These are phyloP conservation scores for Epinephelus coioides DNA, from an alignment of 2,797 vertebrate genomes.

Conservation along the genomic window DNA sequence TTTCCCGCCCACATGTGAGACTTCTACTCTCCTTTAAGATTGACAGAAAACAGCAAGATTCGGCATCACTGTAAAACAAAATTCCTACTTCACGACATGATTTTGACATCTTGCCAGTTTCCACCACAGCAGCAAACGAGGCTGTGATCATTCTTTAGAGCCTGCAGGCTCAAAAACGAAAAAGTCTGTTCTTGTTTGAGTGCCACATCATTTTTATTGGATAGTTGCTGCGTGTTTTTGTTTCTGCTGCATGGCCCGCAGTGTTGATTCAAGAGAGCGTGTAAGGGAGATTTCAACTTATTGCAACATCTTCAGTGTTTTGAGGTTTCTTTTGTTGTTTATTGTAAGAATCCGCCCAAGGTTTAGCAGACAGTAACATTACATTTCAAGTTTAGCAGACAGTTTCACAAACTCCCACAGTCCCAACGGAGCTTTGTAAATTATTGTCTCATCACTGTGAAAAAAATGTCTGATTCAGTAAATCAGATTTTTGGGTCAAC, in stretches of 20 bases:
- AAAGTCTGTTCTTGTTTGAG: slow-evolving; percentile 39
- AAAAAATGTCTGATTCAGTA: not conserved
- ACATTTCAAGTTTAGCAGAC: not conserved
- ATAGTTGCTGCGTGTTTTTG: slow-evolving; percentile 31
- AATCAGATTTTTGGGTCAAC: not conserved
- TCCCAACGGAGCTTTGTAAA: not conserved
- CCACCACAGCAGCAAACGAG: slow-evolving; percentile 2
- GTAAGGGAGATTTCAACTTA: slow-evolving; percentile 41
- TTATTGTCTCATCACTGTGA: not conserved
- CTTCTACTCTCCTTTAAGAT: not conserved
- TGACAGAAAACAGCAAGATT: slow-evolving; percentile 11
- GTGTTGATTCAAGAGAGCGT: slow-evolving; percentile 42
- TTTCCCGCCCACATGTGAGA: not conserved
- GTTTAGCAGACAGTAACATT: slow-evolving; percentile 4
- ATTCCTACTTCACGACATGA: slow-evolving; percentile 25
- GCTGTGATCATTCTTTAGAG: slow-evolving; percentile 7
- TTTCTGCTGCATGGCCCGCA: slow-evolving; percentile 15
- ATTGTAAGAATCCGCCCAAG: slow-evolving; percentile 2
- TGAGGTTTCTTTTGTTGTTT: slow-evolving; percentile 33
- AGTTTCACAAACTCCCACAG: not conserved
- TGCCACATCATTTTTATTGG: slow-evolving; percentile 38
- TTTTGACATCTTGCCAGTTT: not conserved
- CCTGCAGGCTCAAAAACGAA: slow-evolving; percentile 18
- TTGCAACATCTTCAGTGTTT: slow-evolving; percentile 59
- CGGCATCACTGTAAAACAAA: not conserved